A percentile compares a stretch with the other conserved stretches of the same genome.
These are phyloP conservation scores for Ammodytes marinus DNA, from an alignment of 2,113 vertebrate genomes.

Conservation along the genomic window DNA sequence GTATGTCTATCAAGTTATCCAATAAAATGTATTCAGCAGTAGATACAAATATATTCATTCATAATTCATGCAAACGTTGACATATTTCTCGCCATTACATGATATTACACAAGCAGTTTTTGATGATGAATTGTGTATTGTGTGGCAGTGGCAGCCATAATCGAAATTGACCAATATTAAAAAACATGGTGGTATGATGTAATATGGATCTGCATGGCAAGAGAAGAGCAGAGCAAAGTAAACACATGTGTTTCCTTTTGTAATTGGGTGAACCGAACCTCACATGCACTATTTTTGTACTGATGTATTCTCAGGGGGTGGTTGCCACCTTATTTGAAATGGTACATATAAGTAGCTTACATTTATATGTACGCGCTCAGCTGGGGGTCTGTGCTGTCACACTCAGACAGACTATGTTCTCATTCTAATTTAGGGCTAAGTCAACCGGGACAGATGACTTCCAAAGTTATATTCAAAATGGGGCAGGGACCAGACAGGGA, in stretches of 20 bases:
- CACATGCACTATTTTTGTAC: background rate
- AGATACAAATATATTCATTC: background rate
- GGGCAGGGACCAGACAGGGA: background rate
- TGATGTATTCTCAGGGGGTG: background rate
- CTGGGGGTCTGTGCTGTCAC: background rate
- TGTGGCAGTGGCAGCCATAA: background rate
- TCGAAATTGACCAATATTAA: background rate
- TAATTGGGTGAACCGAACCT: background rate
- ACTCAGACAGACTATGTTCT: conserved; percentile 11
- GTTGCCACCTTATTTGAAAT: background rate
- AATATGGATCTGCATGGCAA: background rate
- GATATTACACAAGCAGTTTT: background rate
- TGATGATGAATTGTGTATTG: background rate
- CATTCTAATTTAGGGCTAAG: conserved; percentile 33
- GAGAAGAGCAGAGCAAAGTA: background rate
- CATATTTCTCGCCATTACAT: background rate
- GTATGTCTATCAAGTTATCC: background rate
- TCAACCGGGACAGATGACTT: conserved; percentile 42
- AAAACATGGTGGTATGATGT: background rate
- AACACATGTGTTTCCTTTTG: background rate
- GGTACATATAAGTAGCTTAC: background rate
- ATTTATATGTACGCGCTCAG: background rate
- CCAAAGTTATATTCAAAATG: conserved; percentile 40
- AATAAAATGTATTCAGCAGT: background rate
- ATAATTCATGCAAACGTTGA: background rate